Evolutionary conservation across 2,888 invertebrate genomes (phyloP), one percentile per base, ranked within the genome.

Genomic region (Conops quadrifasciatus): DNA sequence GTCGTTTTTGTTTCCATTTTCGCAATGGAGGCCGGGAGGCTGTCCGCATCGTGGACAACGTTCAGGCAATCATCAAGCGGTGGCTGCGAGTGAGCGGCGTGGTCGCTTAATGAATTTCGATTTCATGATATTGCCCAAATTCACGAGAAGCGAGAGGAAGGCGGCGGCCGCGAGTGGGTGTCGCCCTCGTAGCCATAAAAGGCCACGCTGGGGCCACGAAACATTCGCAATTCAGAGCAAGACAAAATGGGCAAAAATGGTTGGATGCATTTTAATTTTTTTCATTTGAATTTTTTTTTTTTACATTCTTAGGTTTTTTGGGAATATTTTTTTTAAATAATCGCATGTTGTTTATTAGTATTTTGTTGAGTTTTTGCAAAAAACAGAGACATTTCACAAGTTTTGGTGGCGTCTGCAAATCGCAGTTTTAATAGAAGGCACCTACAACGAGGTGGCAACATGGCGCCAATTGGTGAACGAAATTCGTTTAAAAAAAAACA

Each of bases 121-220:
- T 73, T 73, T 62, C 67, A 65, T 66, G 70, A 63, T 69, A 30
- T 21, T 36, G 36, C 4, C 36, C 4, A 36, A 36, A 36, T n/a
- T n/a, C 53, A 1, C 9, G 53, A 11, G 19, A 19, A n/a, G 24
- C 19, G 28, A 67, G 24, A 45, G 24, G 4, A n/a, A 30, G 16
- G 1, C 21, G 26, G 21, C 36, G 78, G 73, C 78, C 76, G 81
- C 9, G 4, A 80, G 82, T 82, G 83, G 82, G 83, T 83, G 82
- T 83, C 81, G 76, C 82, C 82, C 79, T 80, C 77, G 78, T 72
- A 81, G 83, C 82, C 80, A 83, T 82, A 82, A 82, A 82, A 76
- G n/a, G n/a, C n/a, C n/a, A n/a, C n/a, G 75, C 76, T 76, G n/a
- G 7, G 49, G 78, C 80, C 82, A 77, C 78, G 81, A 81, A 80